phyloP scores from a whole-genome alignment of 2,888 invertebrate species.

The Chaetogeoica ovagalla region DNA sequence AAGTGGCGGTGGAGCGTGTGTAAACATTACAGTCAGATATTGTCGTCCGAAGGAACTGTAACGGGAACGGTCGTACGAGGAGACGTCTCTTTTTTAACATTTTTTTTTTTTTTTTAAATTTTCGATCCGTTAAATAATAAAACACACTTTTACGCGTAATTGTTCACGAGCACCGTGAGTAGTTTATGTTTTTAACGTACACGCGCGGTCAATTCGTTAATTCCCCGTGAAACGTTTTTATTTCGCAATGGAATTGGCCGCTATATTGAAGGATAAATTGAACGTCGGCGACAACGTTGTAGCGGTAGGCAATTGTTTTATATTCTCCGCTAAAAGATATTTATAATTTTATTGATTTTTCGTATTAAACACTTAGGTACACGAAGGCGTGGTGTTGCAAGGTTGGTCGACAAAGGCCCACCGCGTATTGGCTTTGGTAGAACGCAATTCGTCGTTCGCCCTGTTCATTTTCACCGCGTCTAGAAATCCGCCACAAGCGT shows the following conservation, averaged over 20 bases:
- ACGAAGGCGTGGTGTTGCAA: conserved; percentile 62
- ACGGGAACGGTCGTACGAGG: too few relatives aligned
- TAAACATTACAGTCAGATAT: too few relatives aligned
- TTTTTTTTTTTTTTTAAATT: too few relatives aligned
- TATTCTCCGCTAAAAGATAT: accelerated
- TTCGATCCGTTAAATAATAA: too few relatives aligned
- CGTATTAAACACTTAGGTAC: conserved; percentile 57
- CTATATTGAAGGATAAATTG: conserved; percentile 43
- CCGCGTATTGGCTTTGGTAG: conserved; percentile 66
- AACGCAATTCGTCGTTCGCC: conserved; percentile 64
- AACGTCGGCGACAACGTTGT: conserved; percentile 44
- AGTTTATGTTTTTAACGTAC: too few relatives aligned
- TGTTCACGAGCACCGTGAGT: too few relatives aligned
- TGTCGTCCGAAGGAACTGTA: too few relatives aligned
- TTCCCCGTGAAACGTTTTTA: not conserved
- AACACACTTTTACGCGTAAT: too few relatives aligned
- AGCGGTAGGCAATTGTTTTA: conserved; percentile 1
- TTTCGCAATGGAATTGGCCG: conserved; percentile 14
- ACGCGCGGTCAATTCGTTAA: too few relatives aligned
- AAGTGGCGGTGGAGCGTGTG: too few relatives aligned
- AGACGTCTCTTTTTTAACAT: too few relatives aligned
- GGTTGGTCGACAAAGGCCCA: conserved; percentile 62
- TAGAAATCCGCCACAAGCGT: conserved; percentile 70
- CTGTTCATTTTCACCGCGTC: conserved; percentile 66
- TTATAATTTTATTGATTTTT: not conserved